Conservation (phyloP, 2,113 vertebrate genomes). For the Labrus mixtus region DNA sequence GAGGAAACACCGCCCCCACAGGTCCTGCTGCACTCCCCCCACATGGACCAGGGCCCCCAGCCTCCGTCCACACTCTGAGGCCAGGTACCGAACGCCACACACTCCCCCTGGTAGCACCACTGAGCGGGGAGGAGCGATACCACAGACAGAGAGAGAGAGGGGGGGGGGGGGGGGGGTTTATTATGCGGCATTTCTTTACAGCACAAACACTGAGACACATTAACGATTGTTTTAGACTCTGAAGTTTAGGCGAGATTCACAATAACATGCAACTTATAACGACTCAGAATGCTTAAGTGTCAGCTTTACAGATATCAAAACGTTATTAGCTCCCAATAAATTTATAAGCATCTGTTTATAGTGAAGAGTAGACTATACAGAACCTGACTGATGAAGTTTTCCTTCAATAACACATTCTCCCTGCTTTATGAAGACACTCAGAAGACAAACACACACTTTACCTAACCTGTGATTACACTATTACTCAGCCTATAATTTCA, state of each 20-base stretch:
- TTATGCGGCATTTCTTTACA: slow-evolving; percentile 3
- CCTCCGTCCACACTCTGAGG: slow-evolving; percentile 93
- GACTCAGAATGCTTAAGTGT: slow-evolving; percentile 1
- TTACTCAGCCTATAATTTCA: slow-evolving; percentile 44
- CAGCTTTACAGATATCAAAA: slow-evolving; percentile 25
- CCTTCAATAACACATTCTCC: slow-evolving; percentile 9
- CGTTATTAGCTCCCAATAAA: slow-evolving; percentile 17
- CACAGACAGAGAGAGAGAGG: slow-evolving; percentile 51
- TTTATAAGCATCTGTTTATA: slow-evolving; percentile 1
- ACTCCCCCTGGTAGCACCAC: slow-evolving; percentile 99
- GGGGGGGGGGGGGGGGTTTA: not conserved
- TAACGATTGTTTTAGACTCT: not conserved
- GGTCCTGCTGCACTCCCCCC: slow-evolving; percentile 99
- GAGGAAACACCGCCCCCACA: slow-evolving; percentile 98
- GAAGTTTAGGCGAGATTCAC: not conserved
- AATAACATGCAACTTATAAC: not conserved
- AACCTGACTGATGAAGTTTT: slow-evolving; percentile 28
- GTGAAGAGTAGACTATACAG: slow-evolving; percentile 49
- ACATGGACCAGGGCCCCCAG: slow-evolving; percentile 95
- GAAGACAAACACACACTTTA: slow-evolving; percentile 11
- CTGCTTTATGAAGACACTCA: not conserved
- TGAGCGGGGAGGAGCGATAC: slow-evolving; percentile 79
- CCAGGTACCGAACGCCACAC: slow-evolving; percentile 95
- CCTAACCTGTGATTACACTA: slow-evolving; percentile 24
- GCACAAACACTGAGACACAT: slow-evolving; percentile 10